phyloP scores from a whole-genome alignment of 1,140 invertebrate genomes.

The Pogonognathellus flavescens region DNA sequence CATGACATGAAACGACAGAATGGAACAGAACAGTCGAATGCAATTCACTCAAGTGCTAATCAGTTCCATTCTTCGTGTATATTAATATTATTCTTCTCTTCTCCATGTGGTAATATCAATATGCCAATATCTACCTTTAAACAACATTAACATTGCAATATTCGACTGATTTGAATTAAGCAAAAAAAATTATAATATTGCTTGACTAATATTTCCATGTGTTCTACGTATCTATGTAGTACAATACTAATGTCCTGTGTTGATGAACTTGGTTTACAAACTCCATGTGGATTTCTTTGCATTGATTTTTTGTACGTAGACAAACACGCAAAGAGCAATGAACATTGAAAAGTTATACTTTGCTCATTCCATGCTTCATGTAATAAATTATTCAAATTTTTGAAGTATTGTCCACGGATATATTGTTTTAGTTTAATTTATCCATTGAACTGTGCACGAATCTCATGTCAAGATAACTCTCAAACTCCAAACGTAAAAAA shows the following conservation, averaged over 20 bases:
- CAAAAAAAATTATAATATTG: too few relatives aligned
- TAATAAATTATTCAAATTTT: conserved; percentile 44
- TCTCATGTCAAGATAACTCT: not conserved
- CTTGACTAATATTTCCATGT: too few relatives aligned
- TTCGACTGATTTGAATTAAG: not conserved
- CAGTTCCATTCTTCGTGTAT: not conserved
- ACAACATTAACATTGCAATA: not conserved
- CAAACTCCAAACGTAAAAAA: too few relatives aligned
- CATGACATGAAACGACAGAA: conserved; percentile 29
- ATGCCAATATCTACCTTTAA: not conserved
- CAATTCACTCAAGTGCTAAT: not conserved
- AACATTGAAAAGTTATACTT: too few relatives aligned
- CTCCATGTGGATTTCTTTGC: too few relatives aligned
- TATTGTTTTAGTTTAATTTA: conserved; percentile 47
- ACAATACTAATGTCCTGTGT: too few relatives aligned
- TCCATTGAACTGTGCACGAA: conserved; percentile 13
- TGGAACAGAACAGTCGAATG: not conserved
- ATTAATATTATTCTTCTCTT: not conserved
- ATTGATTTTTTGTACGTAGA: too few relatives aligned
- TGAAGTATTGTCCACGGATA: conserved; percentile 15
- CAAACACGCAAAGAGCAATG: too few relatives aligned
- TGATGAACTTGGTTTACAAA: too few relatives aligned
- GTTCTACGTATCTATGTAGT: too few relatives aligned
- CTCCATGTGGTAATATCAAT: not conserved
- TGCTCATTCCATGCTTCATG: not conserved